Base-by-base conservation (phyloP, 2,888 invertebrate species). In the Adineta ricciae region DNA sequence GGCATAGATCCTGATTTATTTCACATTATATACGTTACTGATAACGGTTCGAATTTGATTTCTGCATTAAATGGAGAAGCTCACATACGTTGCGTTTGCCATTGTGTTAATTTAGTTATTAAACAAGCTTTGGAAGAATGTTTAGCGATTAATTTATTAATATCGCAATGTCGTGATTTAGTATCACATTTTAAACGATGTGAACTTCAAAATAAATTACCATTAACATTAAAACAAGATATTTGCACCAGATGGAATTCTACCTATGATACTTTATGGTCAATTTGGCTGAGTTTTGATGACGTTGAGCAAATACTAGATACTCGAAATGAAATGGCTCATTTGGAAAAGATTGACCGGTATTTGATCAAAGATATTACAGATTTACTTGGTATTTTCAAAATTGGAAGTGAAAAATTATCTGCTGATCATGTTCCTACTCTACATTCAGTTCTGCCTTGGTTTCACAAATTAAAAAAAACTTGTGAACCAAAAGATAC, bases 171-270 rank as follows among this genome's bases (percentile, higher is more conserved):
- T 72, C 72, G 72, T 16, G 36, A 32, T 16, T 72, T 72, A 72
- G 27, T 36, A 32, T 8, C 32, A 32, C 72, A 72, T 72, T 72
- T 72, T 72, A 72, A 72, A 16, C 9, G 72, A 72, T 32, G 32
- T 72, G 72, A 72, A 72, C 36, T 72, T 16, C 27, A 72, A 16
- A 3, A 32, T 2, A 32, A 32, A 32, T 36, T 72, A 32, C 4
- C 72, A 72, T 72, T 36, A 32, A 72, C 72, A 72, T 72, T 72
- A 72, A 72, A 72, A 72, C 72, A 72, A 32, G 72, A 72, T 72
- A 72, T 32, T 32, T 27, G 36, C 21, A 72, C 72, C 1, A 5
- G 72, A 9, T 72, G 72, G 72, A 72, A 72, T 72, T 32, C 32
- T 5, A 72, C 36, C 2, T 72, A 72, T 16, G 72, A 72, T 32